phyloP scores from a whole-genome alignment of 2,113 vertebrate genomes.

The Leuciscus idus region DNA sequence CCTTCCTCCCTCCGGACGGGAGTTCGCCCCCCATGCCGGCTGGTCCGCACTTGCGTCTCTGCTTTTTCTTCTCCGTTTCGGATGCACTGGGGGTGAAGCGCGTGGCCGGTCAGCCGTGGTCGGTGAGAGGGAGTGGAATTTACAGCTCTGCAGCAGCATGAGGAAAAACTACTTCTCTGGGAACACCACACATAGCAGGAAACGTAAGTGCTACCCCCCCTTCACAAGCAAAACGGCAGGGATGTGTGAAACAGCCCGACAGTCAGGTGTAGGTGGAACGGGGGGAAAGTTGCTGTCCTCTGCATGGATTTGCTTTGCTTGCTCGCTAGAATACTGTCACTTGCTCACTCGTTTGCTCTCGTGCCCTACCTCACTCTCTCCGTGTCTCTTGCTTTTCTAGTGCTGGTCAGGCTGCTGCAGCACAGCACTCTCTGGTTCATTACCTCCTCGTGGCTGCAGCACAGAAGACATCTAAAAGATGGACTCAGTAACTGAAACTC shows the following conservation, averaged over 20 bases:
- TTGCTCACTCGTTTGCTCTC: conserved; percentile 54
- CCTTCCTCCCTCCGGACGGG: conserved; percentile 68
- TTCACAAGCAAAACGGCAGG: conserved; percentile 51
- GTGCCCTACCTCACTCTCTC: conserved; percentile 38
- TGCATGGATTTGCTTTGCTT: conserved; percentile 73
- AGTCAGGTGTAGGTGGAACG: conserved; percentile 61
- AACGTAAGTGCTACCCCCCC: conserved; percentile 32
- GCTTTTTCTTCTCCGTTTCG: conserved; percentile 45
- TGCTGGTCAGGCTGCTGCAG: conserved; percentile 75
- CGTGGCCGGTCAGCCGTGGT: conserved; percentile 65
- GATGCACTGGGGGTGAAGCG: conserved; percentile 72
- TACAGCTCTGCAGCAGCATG: conserved; percentile 72
- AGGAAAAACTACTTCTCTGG: conserved; percentile 45
- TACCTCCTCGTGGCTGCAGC: conserved; percentile 75
- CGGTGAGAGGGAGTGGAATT: conserved; percentile 70
- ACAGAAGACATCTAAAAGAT: conserved; percentile 70
- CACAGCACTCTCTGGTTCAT: conserved; percentile 73
- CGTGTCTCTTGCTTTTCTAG: conserved; percentile 64
- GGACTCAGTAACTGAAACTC: conserved; percentile 70
- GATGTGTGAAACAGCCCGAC: conserved; percentile 58
- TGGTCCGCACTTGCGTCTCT: conserved; percentile 64
- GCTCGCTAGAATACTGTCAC: conserved; percentile 53
- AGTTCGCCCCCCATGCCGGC: conserved; percentile 73
- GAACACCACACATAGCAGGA: conserved; percentile 61
- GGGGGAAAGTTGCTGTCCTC: conserved; percentile 72